A percentile compares a stretch with the other conserved stretches of the same genome.
phyloP scores from a whole-genome alignment of 2,797 vertebrate genomes.

The Sphenopsis melanotis region DNA sequence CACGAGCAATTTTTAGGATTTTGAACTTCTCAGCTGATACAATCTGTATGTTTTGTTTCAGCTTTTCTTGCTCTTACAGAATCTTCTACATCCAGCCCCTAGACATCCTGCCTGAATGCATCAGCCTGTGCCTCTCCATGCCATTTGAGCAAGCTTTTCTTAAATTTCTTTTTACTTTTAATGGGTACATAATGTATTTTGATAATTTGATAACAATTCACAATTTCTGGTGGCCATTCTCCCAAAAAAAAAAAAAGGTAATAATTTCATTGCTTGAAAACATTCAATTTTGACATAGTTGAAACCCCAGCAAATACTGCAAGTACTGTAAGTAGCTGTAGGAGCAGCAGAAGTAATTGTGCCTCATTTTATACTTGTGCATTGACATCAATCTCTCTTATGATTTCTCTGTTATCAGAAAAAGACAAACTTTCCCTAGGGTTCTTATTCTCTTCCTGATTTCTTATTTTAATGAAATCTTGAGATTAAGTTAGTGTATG shows the following conservation, averaged over 20 bases:
- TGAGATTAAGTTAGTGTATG: neutral
- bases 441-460: neutral
- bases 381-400: neutral
- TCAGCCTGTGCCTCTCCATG: neutral
- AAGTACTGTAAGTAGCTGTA: neutral
- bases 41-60: neutral
- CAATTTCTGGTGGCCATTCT: neutral
- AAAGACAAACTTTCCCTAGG: neutral
- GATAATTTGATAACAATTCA: neutral
- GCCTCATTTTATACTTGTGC: neutral
- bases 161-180: neutral
- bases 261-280: neutral
- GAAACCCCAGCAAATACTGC: neutral
- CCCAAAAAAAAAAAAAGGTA: neutral
- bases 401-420: neutral
- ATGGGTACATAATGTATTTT: neutral
- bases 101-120: neutral
- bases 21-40: neutral
- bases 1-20: neutral
- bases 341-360: neutral
- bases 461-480: neutral
- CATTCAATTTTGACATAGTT: neutral
- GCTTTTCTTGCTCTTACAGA: neutral
- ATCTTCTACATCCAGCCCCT: accelerated
- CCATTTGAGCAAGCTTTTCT: neutral